Conservation (phyloP, 2,888 invertebrate species). For the Synergus japonicus region DNA sequence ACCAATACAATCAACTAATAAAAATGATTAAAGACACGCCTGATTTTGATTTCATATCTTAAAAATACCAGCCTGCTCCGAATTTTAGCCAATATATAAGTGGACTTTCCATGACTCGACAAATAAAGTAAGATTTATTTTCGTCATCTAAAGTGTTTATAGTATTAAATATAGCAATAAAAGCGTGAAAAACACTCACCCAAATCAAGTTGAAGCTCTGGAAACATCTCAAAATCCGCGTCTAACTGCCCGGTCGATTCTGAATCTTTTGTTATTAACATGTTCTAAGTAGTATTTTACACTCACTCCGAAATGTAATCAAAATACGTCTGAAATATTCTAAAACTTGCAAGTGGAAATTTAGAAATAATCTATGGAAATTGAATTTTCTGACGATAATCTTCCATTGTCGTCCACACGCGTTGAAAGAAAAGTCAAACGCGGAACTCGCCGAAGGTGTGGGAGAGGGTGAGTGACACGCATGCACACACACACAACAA, state of each 20-base stretch:
- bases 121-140: not conserved
- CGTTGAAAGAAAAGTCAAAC: not conserved
- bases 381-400: not conserved
- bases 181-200: conserved; percentile 60
- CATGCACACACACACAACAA: not conserved
- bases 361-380: not conserved
- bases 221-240: conserved; percentile 65
- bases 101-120: not conserved
- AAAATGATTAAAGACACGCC: not conserved
- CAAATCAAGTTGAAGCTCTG: conserved; percentile 63
- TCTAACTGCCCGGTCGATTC: conserved; percentile 62
- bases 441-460: not conserved
- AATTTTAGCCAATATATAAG: not conserved
- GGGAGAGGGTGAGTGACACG: not conserved
- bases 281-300: conserved; percentile 48
- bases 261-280: conserved; percentile 69
- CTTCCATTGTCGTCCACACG: not conserved
- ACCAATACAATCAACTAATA: not conserved
- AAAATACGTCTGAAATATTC: not conserved
- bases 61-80: not conserved
- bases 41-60: not conserved
- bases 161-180: not conserved
- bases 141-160: not conserved
- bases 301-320: not conserved
- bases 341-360: not conserved